These are phyloP conservation scores for Puntigrus tetrazona DNA, from an alignment of 2,113 vertebrate genomes.

Conservation along the genomic window DNA sequence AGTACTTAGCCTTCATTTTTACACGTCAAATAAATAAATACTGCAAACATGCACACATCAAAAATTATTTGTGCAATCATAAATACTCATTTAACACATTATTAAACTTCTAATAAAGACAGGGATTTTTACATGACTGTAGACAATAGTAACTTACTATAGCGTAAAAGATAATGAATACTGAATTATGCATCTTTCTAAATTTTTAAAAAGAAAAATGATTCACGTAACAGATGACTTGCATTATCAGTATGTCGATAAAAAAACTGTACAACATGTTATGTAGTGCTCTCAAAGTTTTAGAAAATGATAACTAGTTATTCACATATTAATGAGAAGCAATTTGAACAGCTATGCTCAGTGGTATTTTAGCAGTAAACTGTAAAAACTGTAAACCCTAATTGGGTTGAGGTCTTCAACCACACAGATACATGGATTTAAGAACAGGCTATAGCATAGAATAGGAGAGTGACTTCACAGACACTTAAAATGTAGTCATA, in stretches of 20 bases:
- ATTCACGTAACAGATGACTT: background rate
- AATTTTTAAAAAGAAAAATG: background rate
- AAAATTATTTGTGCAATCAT: slow-evolving; percentile 6
- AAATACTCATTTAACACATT: slow-evolving; percentile 5
- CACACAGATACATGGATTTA: background rate
- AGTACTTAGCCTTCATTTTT: background rate
- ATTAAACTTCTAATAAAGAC: background rate
- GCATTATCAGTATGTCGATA: background rate
- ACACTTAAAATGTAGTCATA: background rate
- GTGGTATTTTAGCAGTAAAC: background rate
- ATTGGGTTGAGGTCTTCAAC: background rate
- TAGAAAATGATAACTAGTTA: background rate
- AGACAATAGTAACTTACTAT: background rate
- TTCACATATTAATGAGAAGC: background rate
- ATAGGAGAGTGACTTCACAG: slow-evolving; percentile 3
- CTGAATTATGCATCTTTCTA: background rate
- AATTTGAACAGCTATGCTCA: background rate
- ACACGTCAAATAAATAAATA: slow-evolving; percentile 19
- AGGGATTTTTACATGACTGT: background rate
- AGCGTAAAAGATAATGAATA: background rate
- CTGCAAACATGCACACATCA: slow-evolving; percentile 28
- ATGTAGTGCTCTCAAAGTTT: no score
- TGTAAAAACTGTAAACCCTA: background rate
- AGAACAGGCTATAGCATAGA: background rate
- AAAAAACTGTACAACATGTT: slow-evolving; percentile 7